Evolutionary conservation across 2,797 vertebrate genomes (phyloP).

Genomic region (Rhadinocentrus ornatus): DNA sequence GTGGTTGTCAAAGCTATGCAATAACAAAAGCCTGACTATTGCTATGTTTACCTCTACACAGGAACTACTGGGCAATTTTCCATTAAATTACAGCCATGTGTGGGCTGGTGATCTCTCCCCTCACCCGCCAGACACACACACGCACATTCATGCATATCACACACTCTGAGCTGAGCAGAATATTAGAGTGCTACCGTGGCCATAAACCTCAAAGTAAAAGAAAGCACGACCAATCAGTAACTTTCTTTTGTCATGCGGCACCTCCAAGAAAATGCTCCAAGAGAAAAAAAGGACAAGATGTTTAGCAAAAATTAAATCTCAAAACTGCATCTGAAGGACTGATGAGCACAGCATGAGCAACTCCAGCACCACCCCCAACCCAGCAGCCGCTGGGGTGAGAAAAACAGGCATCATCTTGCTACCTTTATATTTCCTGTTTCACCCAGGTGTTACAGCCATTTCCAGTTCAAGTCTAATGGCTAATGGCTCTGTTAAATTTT

Average conservation of each 20-base stretch:
- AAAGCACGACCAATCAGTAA: not conserved
- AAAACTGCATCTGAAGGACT: constrained; percentile 13
- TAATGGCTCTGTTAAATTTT: not conserved
- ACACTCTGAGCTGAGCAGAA: constrained; percentile 31
- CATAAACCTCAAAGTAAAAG: constrained; percentile 29
- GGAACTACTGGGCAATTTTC: constrained; percentile 85
- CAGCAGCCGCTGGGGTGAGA: constrained; percentile 63
- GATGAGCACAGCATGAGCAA: constrained; percentile 35
- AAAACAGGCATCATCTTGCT: constrained; percentile 75
- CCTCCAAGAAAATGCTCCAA: not conserved
- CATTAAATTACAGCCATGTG: constrained; percentile 88
- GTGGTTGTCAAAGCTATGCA: constrained; percentile 88
- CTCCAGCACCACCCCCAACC: constrained; percentile 28
- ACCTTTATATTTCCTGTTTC: constrained; percentile 72
- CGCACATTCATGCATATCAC: constrained; percentile 40
- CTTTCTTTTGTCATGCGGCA: not conserved
- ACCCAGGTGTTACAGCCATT: constrained; percentile 64
- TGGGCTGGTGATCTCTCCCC: constrained; percentile 76
- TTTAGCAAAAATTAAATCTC: not conserved
- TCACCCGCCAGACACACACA: constrained; percentile 58
- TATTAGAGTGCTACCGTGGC: constrained; percentile 48
- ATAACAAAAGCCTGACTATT: constrained; percentile 84
- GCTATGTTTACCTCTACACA: constrained; percentile 85
- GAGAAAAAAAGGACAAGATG: not conserved
- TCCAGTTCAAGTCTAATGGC: constrained; percentile 18